A percentile compares a stretch with the other conserved stretches of the same genome.
phyloP scores from a whole-genome alignment of 2,113 vertebrate genomes.

The Malaclemys terrapin region DNA sequence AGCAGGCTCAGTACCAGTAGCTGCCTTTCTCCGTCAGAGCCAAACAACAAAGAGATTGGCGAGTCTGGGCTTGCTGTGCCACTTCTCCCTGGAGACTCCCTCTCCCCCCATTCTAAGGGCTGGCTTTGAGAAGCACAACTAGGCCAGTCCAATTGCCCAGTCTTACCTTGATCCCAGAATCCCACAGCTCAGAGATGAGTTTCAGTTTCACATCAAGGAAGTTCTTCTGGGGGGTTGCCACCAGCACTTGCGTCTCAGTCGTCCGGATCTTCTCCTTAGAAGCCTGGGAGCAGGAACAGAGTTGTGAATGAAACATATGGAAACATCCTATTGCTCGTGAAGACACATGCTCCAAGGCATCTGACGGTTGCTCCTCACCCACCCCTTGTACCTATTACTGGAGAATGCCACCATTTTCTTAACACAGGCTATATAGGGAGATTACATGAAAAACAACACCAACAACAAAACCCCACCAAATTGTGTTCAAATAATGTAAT shows the following conservation, averaged over 20 bases:
- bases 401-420: background rate
- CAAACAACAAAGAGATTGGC: background rate
- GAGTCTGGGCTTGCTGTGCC: background rate
- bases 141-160: background rate
- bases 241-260: slow-evolving; percentile 94
- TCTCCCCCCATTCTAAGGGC: background rate
- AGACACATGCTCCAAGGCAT: background rate
- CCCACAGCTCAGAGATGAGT: slow-evolving; percentile 91
- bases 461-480: background rate
- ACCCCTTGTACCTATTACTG: background rate
- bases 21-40: background rate
- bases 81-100: background rate
- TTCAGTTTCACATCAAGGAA: slow-evolving; percentile 88
- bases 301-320: fast-evolving
- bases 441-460: background rate
- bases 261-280: slow-evolving; percentile 84
- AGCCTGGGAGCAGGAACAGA: slow-evolving; percentile 45
- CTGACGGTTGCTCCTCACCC: background rate
- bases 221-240: slow-evolving; percentile 93
- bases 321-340: background rate
- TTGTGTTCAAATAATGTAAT: background rate
- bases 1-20: background rate
- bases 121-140: background rate
- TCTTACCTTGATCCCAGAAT: slow-evolving; percentile 91
- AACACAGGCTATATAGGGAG: background rate